Base-by-base conservation (phyloP, 2,888 invertebrate genomes). In the Drosophila greeni region DNA sequence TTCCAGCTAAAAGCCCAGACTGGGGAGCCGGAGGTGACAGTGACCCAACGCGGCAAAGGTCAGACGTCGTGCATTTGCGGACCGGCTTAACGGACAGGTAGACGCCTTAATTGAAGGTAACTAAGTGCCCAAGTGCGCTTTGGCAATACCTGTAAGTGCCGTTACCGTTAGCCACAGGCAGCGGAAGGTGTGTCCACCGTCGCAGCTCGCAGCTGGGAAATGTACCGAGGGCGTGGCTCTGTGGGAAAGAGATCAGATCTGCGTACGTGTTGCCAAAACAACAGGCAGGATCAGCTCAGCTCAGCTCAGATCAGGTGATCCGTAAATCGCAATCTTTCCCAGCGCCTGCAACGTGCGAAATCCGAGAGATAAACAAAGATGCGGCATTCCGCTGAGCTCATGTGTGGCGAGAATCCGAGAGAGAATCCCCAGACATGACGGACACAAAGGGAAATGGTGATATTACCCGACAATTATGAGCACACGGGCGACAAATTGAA, bases 41-140 rank as follows among this genome's bases (percentile, higher is more conserved):
- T 80, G 82, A 84, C 81, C 81, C 80, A 73, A 77, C 84, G 82
- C 75, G 71, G 59, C 45, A 72, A 72, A 74, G 79, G 78, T 79
- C 76, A 76, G 64, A 51, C 55, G 45, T 54, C 48, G 82, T 82
- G 82, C 76, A 82, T 70, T 70, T 84, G 73, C 75, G 45, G 45
- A 18, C 56, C 61, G 59, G 58, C 75, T 77, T 69, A 80, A 77
- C 71, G 78, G 78, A 26, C 81, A 76, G 77, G 73, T 77, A 80
- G 72, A 74, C 70, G 73, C 66, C 80, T 79, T 82, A 79, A 77
- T 74, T 77, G 82, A 58, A 69, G 66, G 48, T 47, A 47, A 31
- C 33, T 31, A 52, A 26, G 53, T 56, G 48, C 31, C 39, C 62
- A 75, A 82, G 76, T 84, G 84, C 80, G 82, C 84, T 83, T 76